Percentiles rank a stretch among this genome's conserved stretches.
Conservation (phyloP, 2,888 invertebrate genomes). For the Epistrophella euchroma region DNA sequence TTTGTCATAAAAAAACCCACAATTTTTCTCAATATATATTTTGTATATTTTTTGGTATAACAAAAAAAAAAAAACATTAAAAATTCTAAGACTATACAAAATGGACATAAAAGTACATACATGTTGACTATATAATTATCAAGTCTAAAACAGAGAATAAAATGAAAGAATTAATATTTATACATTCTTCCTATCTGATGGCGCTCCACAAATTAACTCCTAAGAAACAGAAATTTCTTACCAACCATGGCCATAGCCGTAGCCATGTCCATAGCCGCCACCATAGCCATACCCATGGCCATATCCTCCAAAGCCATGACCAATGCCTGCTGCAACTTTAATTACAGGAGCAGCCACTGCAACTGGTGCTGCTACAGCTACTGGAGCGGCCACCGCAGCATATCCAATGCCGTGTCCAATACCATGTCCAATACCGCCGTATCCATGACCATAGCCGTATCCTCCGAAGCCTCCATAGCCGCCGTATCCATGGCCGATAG, state of each 20-base stretch:
- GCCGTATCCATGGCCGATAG: slow-evolving; percentile 62
- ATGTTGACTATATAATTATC: slow-evolving; percentile 53
- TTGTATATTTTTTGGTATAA: slow-evolving; percentile 73
- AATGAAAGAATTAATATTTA: slow-evolving; percentile 81
- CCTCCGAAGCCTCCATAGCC: slow-evolving; percentile 17
- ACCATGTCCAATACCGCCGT: slow-evolving; percentile 79
- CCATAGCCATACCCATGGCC: slow-evolving; percentile 46
- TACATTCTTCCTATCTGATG: slow-evolving; percentile 75
- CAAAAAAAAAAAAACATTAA: slow-evolving; percentile 50
- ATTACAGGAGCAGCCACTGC: slow-evolving; percentile 64
- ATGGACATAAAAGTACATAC: slow-evolving; percentile 38
- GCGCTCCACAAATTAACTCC: slow-evolving; percentile 27
- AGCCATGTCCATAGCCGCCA: slow-evolving; percentile 54
- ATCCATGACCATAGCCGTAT: slow-evolving; percentile 24
- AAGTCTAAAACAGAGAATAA: slow-evolving; percentile 37
- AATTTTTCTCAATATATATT: slow-evolving; percentile 31
- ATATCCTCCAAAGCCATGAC: slow-evolving; percentile 77
- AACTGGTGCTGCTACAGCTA: slow-evolving; percentile 76
- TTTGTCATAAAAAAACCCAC: background rate
- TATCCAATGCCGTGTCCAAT: slow-evolving; percentile 77
- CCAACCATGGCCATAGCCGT: slow-evolving; percentile 51
- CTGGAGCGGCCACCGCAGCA: slow-evolving; percentile 76
- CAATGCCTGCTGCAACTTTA: slow-evolving; percentile 68
- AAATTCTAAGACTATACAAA: slow-evolving; percentile 37
- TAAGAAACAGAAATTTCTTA: slow-evolving; percentile 86